Percentiles rank a stretch among this genome's conserved stretches.
phyloP scores from a whole-genome alignment of 1,140 invertebrate genomes.

The Polypedilum pembai region DNA sequence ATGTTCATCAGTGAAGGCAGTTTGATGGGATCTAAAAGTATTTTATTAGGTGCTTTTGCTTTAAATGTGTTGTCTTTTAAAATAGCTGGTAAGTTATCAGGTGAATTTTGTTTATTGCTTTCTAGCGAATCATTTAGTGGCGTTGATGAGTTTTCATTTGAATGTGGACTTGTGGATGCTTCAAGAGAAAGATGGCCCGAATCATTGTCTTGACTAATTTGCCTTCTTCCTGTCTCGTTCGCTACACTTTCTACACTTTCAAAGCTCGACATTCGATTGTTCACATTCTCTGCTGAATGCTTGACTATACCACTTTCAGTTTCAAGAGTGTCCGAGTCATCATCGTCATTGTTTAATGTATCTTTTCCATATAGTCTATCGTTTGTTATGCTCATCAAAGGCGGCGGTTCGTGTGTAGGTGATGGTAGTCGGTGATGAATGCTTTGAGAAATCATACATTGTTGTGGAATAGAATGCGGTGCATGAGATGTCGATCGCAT shows the following conservation, averaged over 20 bases:
- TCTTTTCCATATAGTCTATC: background rate
- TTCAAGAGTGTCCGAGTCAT: background rate
- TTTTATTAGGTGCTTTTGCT: constrained; percentile 21
- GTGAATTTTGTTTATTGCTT: background rate
- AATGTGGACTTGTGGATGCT: background rate
- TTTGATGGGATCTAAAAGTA: constrained; percentile 6
- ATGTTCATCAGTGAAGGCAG: background rate
- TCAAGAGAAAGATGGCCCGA: constrained; percentile 8
- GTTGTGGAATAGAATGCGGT: constrained; percentile 1
- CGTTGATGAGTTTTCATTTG: background rate
- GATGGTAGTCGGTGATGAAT: background rate
- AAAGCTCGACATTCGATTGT: background rate
- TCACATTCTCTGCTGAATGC: background rate
- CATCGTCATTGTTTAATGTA: background rate
- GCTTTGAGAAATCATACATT: constrained; percentile 11
- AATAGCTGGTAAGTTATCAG: background rate
- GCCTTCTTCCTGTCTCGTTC: background rate
- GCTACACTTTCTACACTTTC: constrained; percentile 9
- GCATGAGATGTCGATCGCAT: background rate
- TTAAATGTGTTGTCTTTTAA: background rate
- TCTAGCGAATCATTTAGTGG: background rate
- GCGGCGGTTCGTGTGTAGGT: background rate
- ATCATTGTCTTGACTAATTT: constrained; percentile 13
- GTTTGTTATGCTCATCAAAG: background rate
- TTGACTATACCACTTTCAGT: background rate